These are phyloP conservation scores for Stomatorhinus ivindoensis DNA, from an alignment of 2,113 vertebrate genomes.

Conservation along the genomic window DNA sequence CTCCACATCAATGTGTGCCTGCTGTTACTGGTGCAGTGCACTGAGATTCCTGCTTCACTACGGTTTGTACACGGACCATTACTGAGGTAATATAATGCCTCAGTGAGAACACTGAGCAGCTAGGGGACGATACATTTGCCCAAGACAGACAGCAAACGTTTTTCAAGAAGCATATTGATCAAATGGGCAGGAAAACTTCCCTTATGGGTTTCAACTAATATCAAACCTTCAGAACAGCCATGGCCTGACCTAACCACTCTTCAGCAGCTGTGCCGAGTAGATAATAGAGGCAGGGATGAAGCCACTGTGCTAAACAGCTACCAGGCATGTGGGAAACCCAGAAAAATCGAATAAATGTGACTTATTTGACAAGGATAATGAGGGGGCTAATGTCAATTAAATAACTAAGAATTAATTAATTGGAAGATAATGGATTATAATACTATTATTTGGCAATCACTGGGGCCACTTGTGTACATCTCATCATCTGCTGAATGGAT, in stretches of 20 bases:
- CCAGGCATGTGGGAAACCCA: not conserved
- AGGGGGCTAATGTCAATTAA: slow-evolving; percentile 6
- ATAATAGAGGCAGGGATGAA: not conserved
- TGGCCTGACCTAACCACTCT: not conserved
- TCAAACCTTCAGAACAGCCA: not conserved
- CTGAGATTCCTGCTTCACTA: not conserved
- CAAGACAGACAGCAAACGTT: not conserved
- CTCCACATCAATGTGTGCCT: not conserved
- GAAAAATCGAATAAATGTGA: not conserved
- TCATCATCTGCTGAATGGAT: not conserved
- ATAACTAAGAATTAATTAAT: slow-evolving; percentile 16
- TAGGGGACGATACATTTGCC: not conserved
- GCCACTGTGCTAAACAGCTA: not conserved
- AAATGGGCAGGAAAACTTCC: not conserved
- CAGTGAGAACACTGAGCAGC: not conserved
- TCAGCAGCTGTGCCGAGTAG: not conserved
- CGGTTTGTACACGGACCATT: not conserved
- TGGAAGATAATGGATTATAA: slow-evolving; percentile 10
- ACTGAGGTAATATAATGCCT: not conserved
- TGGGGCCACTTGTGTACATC: slow-evolving; percentile 5
- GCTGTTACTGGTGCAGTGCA: not conserved
- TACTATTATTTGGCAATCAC: slow-evolving; percentile 12
- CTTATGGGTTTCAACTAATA: not conserved
- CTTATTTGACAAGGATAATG: not conserved
- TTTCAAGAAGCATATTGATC: not conserved